Percentiles rank a stretch among this genome's conserved stretches.
These are phyloP conservation scores for Caenorhabditis japonica DNA, from an alignment of 2,888 invertebrate species.

Conservation along the genomic window DNA sequence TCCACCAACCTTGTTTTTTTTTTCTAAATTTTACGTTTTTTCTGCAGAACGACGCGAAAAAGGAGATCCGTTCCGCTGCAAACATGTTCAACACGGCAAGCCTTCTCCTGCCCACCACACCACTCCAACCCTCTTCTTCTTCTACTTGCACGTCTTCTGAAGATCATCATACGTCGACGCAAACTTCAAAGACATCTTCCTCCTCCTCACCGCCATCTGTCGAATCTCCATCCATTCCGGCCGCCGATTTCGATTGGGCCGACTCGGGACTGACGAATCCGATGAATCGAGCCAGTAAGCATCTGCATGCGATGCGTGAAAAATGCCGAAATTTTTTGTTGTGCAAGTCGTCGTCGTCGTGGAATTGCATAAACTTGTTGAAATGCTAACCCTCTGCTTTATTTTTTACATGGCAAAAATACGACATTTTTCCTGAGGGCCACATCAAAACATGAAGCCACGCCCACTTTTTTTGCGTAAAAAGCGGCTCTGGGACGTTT, in stretches of 20 bases:
- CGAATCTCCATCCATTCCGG: slow-evolving; percentile 68
- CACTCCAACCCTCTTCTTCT: slow-evolving; percentile 9
- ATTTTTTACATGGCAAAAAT: too few species aligned
- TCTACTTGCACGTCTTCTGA: slow-evolving; percentile 2
- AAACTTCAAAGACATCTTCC: background rate
- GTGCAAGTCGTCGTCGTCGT: slow-evolving; percentile 11
- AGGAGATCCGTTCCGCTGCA: slow-evolving; percentile 9
- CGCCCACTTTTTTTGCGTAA: too few species aligned
- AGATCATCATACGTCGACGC: background rate
- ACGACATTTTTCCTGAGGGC: too few species aligned
- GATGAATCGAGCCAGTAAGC: slow-evolving; percentile 67
- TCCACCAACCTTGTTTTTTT: background rate
- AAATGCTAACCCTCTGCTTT: slow-evolving; percentile 33
- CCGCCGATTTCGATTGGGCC: slow-evolving; percentile 71
- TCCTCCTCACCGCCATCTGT: slow-evolving; percentile 1
- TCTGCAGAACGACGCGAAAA: slow-evolving; percentile 25
- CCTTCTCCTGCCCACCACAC: slow-evolving; percentile 30
- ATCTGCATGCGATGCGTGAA: slow-evolving; percentile 12
- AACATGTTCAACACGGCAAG: slow-evolving; percentile 22
- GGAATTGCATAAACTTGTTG: slow-evolving; percentile 39
- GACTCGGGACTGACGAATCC: slow-evolving; percentile 70
- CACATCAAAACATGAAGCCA: too few species aligned
- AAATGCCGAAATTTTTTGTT: slow-evolving; percentile 14
- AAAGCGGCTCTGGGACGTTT: too few species aligned
- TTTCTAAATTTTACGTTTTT: background rate